These are phyloP conservation scores for Hypocryptadius cinnamomeus DNA, from an alignment of 2,113 vertebrate species.

Conservation along the genomic window DNA sequence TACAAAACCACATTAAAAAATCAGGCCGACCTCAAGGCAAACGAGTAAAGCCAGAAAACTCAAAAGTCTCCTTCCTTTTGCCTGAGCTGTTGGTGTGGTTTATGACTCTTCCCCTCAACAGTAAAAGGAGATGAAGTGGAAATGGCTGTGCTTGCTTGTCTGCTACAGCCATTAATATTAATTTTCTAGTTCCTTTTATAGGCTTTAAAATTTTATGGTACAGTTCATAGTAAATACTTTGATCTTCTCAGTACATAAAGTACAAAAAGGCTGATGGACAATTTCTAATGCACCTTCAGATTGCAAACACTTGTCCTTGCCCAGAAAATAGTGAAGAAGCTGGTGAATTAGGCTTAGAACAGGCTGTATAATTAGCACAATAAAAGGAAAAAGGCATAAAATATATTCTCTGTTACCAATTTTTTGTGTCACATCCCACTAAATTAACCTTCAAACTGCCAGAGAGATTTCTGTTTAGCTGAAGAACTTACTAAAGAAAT, in stretches of 20 bases:
- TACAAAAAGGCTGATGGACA: neutral
- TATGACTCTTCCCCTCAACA: neutral
- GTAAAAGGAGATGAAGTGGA: slow-evolving; percentile 4
- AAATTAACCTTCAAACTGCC: neutral
- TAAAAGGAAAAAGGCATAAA: neutral
- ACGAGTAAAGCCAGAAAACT: neutral
- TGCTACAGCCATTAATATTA: slow-evolving; percentile 23
- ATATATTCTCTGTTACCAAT: neutral
- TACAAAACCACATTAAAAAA: neutral
- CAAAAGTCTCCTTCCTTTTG: neutral
- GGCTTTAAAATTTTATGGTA: slow-evolving; percentile 21
- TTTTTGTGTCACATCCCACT: neutral
- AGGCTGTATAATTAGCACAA: neutral
- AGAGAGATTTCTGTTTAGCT: neutral
- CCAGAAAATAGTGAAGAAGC: neutral
- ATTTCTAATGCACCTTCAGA: neutral
- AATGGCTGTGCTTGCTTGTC: slow-evolving; percentile 28
- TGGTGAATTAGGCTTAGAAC: neutral
- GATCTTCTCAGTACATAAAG: slow-evolving; percentile 7
- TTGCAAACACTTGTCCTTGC: neutral
- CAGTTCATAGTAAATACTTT: slow-evolving; percentile 1
- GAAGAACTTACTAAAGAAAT: neutral
- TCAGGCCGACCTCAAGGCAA: neutral
- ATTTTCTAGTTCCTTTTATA: slow-evolving; percentile 6
- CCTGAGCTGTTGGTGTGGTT: neutral